Conservation (phyloP, 2,113 vertebrate species). For the Cavia porcellus region DNA sequence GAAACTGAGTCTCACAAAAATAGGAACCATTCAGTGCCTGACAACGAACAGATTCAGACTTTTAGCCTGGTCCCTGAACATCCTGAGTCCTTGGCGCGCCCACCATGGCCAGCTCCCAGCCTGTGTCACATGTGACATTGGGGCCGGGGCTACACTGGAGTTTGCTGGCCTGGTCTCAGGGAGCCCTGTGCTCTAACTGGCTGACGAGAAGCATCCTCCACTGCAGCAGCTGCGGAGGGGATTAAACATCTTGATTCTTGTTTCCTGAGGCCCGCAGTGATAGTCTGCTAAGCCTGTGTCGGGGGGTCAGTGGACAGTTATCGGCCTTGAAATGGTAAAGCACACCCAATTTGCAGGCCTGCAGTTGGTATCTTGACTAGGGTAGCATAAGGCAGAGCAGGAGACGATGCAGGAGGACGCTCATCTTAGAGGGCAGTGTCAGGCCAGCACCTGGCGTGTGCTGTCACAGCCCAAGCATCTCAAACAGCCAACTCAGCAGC, state of each 20-base stretch:
- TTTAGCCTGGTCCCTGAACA: not conserved
- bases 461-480: not conserved
- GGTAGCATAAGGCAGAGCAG: not conserved
- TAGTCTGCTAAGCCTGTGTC: not conserved
- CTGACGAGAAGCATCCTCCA: not conserved
- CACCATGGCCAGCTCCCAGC: accelerated
- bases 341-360: too few species aligned
- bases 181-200: too few species aligned
- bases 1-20: not conserved
- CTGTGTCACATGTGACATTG: accelerated
- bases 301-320: not conserved
- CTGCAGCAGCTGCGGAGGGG: not conserved
- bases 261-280: not conserved
- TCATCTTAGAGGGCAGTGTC: not conserved
- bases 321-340: not conserved
- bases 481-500: accelerated
- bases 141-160: accelerated
- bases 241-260: not conserved
- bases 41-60: not conserved
- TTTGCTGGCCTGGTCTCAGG: accelerated
- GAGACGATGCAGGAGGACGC: not conserved
- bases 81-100: accelerated
- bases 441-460: not conserved
- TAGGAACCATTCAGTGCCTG: not conserved
- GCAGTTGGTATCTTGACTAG: not conserved